Conservation (phyloP, 2,888 invertebrate genomes). For the Agrochola litura region DNA sequence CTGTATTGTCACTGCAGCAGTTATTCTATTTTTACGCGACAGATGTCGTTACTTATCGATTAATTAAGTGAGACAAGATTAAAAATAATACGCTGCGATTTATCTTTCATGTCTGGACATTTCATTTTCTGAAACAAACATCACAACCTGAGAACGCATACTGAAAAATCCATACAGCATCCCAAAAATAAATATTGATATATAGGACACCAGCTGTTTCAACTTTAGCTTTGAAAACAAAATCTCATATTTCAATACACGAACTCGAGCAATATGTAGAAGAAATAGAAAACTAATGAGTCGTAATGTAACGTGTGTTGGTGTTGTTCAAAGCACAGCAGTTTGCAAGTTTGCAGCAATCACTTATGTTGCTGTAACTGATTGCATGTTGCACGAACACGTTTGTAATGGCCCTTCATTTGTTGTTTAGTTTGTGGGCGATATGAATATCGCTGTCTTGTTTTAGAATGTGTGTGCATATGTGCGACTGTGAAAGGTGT, state of each 20-base stretch:
- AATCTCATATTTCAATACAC: constrained; percentile 59
- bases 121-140: constrained; percentile 6
- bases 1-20: not conserved
- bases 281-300: constrained; percentile 78
- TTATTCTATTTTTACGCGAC: not conserved
- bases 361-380: constrained; percentile 80
- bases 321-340: constrained; percentile 71
- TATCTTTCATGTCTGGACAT: constrained; percentile 9
- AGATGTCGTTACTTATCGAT: constrained; percentile 15
- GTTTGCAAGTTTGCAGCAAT: constrained; percentile 82
- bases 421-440: constrained; percentile 68
- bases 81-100: constrained; percentile 1
- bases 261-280: constrained; percentile 56
- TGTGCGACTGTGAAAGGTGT: not conserved
- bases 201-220: constrained; percentile 46
- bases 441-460: constrained; percentile 68
- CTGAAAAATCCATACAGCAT: not conserved
- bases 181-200: constrained; percentile 41
- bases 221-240: constrained; percentile 41
- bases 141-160: not conserved
- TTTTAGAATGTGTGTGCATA: constrained; percentile 35
- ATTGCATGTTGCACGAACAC: constrained; percentile 82
- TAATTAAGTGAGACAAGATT: not conserved
- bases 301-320: constrained; percentile 66
- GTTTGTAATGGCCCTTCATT: constrained; percentile 77